Evolutionary conservation across 2,113 vertebrate species (phyloP).

Genomic region (Micronycteris hirsuta): DNA sequence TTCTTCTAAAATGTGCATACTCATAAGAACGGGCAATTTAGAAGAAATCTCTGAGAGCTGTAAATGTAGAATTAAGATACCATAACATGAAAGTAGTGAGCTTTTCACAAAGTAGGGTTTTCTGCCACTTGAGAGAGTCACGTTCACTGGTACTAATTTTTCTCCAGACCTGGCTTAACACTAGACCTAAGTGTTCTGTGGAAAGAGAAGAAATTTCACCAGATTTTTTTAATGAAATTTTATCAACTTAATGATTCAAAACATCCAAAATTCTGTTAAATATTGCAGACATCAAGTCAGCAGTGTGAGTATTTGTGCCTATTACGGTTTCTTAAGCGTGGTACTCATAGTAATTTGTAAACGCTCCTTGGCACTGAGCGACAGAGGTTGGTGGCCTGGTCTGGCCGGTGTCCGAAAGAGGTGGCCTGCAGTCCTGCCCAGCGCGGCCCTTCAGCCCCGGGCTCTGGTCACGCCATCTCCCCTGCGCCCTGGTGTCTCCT

Average conservation of each 20-base stretch:
- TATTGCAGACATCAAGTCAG: background rate
- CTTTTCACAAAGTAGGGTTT: background rate
- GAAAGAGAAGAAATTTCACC: background rate
- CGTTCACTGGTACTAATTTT: background rate
- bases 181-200: background rate
- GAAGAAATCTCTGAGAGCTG: background rate
- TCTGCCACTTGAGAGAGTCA: background rate
- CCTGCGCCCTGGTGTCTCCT: background rate
- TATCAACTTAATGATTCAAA: background rate
- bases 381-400: background rate
- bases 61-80: background rate
- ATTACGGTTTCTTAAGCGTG: background rate
- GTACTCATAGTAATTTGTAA: background rate
- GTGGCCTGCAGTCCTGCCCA: background rate
- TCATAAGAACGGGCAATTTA: background rate
- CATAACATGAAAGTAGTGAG: background rate
- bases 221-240: background rate
- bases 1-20: background rate
- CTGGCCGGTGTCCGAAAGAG: background rate
- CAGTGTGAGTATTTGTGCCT: background rate
- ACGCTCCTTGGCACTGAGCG: background rate
- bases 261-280: background rate
- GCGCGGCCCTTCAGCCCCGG: background rate
- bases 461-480: background rate
- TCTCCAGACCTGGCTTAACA: background rate